Evolutionary conservation across 1,140 invertebrate species (phyloP).

Genomic region (Drosophila hydei): DNA sequence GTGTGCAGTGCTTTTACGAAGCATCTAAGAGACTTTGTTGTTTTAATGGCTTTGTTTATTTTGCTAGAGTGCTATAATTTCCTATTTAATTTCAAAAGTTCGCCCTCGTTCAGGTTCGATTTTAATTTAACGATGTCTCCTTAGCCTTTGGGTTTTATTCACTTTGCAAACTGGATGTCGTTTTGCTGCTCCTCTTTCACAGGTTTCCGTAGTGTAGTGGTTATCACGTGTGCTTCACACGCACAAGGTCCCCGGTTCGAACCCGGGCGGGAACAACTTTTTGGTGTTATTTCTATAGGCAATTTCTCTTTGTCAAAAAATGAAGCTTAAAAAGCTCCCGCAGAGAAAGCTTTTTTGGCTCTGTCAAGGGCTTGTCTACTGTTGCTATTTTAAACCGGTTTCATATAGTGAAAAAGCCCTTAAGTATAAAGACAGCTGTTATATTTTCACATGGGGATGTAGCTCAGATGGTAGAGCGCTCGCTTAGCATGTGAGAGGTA

Average conservation of each 20-base stretch:
- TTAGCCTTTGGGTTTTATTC: background rate
- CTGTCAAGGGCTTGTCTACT: constrained; percentile 2
- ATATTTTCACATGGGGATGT: constrained; percentile 38
- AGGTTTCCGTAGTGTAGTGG: constrained; percentile 82
- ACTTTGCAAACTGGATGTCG: background rate
- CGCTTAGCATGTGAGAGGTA: constrained; percentile 94
- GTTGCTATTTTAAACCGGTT: background rate
- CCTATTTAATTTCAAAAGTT: too few relatives aligned
- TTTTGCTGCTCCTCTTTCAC: rapidly evolving
- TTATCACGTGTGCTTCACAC: constrained; percentile 88
- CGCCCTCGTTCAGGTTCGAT: too few relatives aligned
- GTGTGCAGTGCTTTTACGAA: background rate
- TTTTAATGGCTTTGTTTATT: background rate
- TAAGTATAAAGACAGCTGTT: background rate
- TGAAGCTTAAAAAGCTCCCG: constrained; percentile 43
- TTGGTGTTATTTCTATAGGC: background rate
- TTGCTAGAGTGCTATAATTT: background rate
- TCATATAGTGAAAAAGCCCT: background rate
- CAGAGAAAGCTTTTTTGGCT: constrained; percentile 20
- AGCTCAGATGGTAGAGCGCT: constrained; percentile 92
- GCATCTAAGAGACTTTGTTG: background rate
- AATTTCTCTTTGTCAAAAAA: background rate
- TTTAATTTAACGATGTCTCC: background rate
- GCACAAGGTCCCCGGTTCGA: constrained; percentile 88
- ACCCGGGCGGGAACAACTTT: constrained; percentile 86